Conservation (phyloP, 2,113 vertebrate genomes). For the Dascyllus trimaculatus region DNA sequence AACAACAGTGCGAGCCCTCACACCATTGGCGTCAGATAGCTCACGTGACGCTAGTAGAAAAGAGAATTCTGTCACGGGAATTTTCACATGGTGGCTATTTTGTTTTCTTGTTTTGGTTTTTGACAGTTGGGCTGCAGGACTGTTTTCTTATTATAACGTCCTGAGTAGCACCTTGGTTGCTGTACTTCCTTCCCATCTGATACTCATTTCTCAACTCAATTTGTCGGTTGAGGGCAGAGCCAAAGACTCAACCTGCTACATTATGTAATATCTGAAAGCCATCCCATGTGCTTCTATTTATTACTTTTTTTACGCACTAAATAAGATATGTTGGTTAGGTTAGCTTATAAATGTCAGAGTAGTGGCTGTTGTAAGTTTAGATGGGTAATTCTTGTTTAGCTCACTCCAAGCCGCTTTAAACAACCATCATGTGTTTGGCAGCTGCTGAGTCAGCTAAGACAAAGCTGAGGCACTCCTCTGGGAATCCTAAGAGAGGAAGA, state of each 20-base stretch:
- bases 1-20: conserved; percentile 82
- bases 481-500: conserved; percentile 55
- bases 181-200: conserved; percentile 61
- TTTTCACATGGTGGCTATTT: conserved; percentile 68
- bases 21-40: conserved; percentile 63
- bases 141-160: conserved; percentile 54
- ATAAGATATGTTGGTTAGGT: not conserved
- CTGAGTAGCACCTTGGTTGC: conserved; percentile 54
- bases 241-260: not conserved
- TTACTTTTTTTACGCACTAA: not conserved
- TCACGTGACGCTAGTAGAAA: conserved; percentile 28
- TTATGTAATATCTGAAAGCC: not conserved
- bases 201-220: not conserved
- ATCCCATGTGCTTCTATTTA: not conserved
- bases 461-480: conserved; percentile 48
- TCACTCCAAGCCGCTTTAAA: conserved; percentile 11
- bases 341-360: not conserved
- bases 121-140: conserved; percentile 19
- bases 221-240: not conserved
- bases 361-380: not conserved
- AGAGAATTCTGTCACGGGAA: conserved; percentile 59
- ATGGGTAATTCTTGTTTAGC: not conserved
- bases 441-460: conserved; percentile 66
- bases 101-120: conserved; percentile 57
- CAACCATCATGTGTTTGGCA: conserved; percentile 27